phyloP scores from a whole-genome alignment of 2,113 vertebrate species.

The Calypte anna region DNA sequence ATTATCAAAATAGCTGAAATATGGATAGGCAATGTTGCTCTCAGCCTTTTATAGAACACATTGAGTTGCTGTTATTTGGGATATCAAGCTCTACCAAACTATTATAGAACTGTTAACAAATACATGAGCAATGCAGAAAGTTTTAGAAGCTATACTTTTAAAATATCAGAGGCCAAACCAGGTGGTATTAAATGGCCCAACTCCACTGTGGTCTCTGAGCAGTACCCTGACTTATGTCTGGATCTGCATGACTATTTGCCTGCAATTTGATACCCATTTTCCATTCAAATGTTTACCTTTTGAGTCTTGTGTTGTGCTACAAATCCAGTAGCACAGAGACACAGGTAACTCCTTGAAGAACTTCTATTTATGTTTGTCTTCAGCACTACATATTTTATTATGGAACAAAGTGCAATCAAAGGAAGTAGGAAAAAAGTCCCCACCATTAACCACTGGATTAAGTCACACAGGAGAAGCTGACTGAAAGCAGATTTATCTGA shows the following conservation, averaged over 20 bases:
- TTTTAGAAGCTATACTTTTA: neutral
- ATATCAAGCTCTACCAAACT: neutral
- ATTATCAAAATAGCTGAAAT: neutral
- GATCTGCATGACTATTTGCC: neutral
- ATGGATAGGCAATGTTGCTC: neutral
- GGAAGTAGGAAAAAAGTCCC: neutral
- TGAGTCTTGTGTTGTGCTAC: neutral
- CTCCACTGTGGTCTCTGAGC: neutral
- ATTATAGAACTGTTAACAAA: neutral
- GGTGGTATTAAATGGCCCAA: neutral
- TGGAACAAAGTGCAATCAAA: neutral
- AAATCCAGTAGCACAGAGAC: neutral
- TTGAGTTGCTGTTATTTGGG: neutral
- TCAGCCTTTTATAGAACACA: neutral
- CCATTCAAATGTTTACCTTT: neutral
- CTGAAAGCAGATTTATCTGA: neutral
- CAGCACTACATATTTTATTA: neutral
- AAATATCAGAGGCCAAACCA: neutral
- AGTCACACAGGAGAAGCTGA: neutral
- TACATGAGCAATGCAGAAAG: neutral
- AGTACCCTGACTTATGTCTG: neutral
- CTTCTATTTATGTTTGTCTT: neutral
- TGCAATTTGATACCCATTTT: neutral
- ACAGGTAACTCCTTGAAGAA: neutral
- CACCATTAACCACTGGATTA: neutral